Base-by-base conservation (phyloP, 2,888 invertebrate genomes). In the Patella caerulea region DNA sequence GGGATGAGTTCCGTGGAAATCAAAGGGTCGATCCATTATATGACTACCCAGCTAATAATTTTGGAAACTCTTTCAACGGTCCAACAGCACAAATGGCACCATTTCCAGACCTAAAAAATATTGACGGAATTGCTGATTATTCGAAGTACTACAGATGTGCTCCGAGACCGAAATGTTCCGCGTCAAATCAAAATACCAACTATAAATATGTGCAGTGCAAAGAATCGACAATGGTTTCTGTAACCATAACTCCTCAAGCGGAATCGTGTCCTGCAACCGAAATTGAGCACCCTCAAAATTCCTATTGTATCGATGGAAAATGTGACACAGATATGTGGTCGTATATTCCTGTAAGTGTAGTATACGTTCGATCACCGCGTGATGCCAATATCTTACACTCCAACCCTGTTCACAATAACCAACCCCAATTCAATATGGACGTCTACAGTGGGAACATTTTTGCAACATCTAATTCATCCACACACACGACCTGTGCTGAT, bases 301-400 rank as follows among this genome's bases (percentile, higher is more conserved):
- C 65, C 11, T 65, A 19, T 65, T 65, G 65, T 65, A 65, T 65
- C 65, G 19, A 65, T 19, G 65, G 65, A 19, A 15, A 19, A 65
- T 65, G 65, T n/a, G 65, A 65, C 12, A 65, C 65, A 9, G 65
- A 65, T 65, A 65, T 65, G 65, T 65, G 65, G 65, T 65, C 65
- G 0, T 65, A 19, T 19, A 65, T 65, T 17, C 65, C 65, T 11
- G 65, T 65, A 19, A 65, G 65, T 65, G 65, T 65, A n/a, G 65
- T 65, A 15, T 19, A 65, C 65, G 65, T 65, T 2, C n/a, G 19
- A 12, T 65, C 17, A 9, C 9, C 7, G 4, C 65, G 9, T 15
- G 19, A 19, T n/a, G 17, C 65, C n/a, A 19, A 65, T 9, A 12
- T 19, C 9, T 65, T 19, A n/a, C 19, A n/a, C n/a, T 19, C 65